Percentiles rank a stretch among this genome's conserved stretches.
Evolutionary conservation across 2,888 invertebrate species (phyloP).

Genomic region (Zygaena filipendulae): DNA sequence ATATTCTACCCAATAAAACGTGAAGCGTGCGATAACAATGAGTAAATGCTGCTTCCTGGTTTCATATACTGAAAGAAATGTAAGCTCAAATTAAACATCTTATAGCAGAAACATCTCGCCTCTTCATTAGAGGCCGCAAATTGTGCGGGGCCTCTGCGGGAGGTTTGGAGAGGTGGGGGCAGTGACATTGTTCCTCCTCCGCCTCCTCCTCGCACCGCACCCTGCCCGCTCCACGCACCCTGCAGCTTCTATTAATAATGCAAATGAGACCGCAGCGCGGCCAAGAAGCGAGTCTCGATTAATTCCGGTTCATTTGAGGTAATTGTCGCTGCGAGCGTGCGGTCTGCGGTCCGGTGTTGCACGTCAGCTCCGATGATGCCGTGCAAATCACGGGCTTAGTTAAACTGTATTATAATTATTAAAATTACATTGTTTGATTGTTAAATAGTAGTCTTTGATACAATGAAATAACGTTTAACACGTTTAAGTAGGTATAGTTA

Average conservation of each 20-base stretch:
- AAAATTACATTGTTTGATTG: too few relatives aligned
- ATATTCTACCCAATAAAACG: too few relatives aligned
- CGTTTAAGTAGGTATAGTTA: too few relatives aligned
- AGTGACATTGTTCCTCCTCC: slow-evolving; percentile 39
- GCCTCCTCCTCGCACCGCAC: slow-evolving; percentile 14
- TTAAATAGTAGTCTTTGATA: too few relatives aligned
- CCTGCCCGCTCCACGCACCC: slow-evolving; percentile 28
- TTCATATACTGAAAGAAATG: slow-evolving; percentile 56
- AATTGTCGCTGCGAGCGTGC: slow-evolving; percentile 60
- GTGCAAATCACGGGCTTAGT: not conserved
- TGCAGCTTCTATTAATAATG: slow-evolving; percentile 66
- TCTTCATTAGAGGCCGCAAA: slow-evolving; percentile 66
- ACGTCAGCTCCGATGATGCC: slow-evolving; percentile 6
- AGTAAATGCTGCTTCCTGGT: slow-evolving; percentile 42
- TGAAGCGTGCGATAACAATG: slow-evolving; percentile 54
- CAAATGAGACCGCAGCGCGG: slow-evolving; percentile 67
- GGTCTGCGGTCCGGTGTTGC: slow-evolving; percentile 39
- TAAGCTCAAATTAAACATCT: slow-evolving; percentile 66
- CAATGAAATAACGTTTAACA: too few relatives aligned
- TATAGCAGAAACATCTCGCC: slow-evolving; percentile 66
- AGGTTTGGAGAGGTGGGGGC: slow-evolving; percentile 30
- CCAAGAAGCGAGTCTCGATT: slow-evolving; percentile 66
- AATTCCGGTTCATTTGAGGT: slow-evolving; percentile 69
- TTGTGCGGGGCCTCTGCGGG: slow-evolving; percentile 39
- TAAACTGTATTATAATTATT: too few relatives aligned